Evolutionary conservation across 2,113 vertebrate genomes (phyloP).

Genomic region (Pachypanchax playfairii): DNA sequence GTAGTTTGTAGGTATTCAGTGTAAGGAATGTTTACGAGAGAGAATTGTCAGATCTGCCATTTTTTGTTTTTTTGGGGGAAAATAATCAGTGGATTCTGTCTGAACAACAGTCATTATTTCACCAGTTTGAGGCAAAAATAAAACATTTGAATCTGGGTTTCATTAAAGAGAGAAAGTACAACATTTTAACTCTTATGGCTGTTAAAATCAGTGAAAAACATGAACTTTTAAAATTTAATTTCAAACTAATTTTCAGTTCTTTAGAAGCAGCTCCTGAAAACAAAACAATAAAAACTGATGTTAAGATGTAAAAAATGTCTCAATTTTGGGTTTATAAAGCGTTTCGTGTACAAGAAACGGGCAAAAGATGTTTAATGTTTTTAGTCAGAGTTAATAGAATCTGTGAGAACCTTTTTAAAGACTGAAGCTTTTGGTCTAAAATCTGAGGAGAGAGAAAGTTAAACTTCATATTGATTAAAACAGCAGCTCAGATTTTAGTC

Average conservation of each 20-base stretch:
- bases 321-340: neutral
- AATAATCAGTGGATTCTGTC: neutral
- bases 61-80: neutral
- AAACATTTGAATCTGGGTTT: slow-evolving; percentile 3
- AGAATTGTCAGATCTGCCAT: neutral
- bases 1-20: too few species aligned
- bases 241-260: neutral
- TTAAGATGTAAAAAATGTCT: neutral
- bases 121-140: neutral
- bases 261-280: neutral
- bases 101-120: neutral
- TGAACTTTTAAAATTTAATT: neutral
- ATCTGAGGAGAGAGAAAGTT: too few species aligned
- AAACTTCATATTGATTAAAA: neutral
- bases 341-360: neutral
- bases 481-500: neutral
- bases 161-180: slow-evolving; percentile 24
- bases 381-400: neutral
- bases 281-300: neutral
- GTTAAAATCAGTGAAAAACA: neutral
- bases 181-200: neutral
- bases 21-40: too few species aligned
- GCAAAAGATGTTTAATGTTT: slow-evolving; percentile 2
- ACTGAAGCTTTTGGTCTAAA: neutral
- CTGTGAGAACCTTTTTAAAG: neutral